phyloP scores from a whole-genome alignment of 2,113 vertebrate species.

The Ctenodactylus gundi region DNA sequence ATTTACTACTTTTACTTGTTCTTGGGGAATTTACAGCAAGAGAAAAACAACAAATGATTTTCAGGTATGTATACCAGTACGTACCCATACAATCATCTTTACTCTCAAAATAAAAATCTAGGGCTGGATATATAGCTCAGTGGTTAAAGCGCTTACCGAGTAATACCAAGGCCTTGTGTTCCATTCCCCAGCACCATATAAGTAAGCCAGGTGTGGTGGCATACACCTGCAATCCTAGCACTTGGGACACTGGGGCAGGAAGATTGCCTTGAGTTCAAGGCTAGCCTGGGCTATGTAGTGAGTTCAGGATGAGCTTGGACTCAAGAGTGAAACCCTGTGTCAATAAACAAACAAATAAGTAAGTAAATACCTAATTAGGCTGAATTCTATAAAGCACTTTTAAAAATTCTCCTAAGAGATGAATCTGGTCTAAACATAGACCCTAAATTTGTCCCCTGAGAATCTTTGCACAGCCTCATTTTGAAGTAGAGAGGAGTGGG shows the following conservation, averaged over 20 bases:
- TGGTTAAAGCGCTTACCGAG: no score
- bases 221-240: no score
- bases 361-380: background rate
- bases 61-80: background rate
- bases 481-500: background rate
- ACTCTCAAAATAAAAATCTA: conserved; percentile 16
- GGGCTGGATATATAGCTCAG: no score
- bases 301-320: no score
- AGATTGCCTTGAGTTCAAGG: no score
- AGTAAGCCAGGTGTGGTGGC: no score
- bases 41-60: background rate
- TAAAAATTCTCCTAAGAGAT: background rate
- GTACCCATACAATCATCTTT: background rate
- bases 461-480: background rate
- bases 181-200: no score
- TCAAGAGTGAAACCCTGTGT: no score
- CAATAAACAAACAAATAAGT: no score
- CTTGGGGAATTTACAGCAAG: conserved; percentile 10
- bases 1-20: background rate
- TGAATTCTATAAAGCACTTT: conserved; percentile 11
- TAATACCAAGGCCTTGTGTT: no score
- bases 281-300: no score
- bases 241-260: no score
- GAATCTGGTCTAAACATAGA: background rate
- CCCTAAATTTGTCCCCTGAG: background rate